phyloP scores from a whole-genome alignment of 2,888 invertebrate genomes.

The Pharmacophagus antenor region DNA sequence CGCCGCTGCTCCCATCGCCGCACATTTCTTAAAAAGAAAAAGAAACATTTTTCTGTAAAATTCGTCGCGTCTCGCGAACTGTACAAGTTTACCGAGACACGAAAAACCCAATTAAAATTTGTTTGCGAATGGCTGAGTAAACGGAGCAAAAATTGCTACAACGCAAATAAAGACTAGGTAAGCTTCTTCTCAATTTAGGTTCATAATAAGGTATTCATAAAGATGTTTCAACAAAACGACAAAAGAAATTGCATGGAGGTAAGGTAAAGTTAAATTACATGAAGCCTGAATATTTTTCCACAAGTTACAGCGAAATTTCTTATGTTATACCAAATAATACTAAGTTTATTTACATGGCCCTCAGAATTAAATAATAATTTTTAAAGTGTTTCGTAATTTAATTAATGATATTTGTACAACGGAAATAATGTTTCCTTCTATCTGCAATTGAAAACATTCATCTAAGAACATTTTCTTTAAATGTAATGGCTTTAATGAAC shows the following conservation, averaged over 20 bases:
- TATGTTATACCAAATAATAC: conserved; percentile 33
- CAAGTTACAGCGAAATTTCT: conserved; percentile 40
- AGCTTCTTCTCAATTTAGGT: conserved; percentile 71
- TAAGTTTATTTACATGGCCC: background rate
- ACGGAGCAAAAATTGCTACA: conserved; percentile 65
- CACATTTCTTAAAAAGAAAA: conserved; percentile 33
- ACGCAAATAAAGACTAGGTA: conserved; percentile 71
- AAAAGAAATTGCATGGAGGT: conserved; percentile 47
- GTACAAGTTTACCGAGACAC: conserved; percentile 65
- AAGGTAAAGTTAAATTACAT: conserved; percentile 62
- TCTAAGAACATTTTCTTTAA: too few species aligned
- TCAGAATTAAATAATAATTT: background rate
- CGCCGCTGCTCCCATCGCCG: background rate
- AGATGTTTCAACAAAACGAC: conserved; percentile 60
- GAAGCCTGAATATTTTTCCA: conserved; percentile 44
- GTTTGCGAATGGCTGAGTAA: conserved; percentile 72
- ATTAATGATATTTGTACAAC: too few species aligned
- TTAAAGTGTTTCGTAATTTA: too few species aligned
- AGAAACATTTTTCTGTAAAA: conserved; percentile 39
- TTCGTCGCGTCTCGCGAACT: conserved; percentile 52
- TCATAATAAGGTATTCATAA: conserved; percentile 76
- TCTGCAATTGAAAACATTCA: too few species aligned
- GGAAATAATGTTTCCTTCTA: too few species aligned
- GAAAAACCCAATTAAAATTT: conserved; percentile 75
- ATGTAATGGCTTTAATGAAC: too few species aligned